A percentile compares a stretch with the other conserved stretches of the same genome.
Conservation (phyloP, 2,888 invertebrate genomes). For the Drosophila fungiperda region DNA sequence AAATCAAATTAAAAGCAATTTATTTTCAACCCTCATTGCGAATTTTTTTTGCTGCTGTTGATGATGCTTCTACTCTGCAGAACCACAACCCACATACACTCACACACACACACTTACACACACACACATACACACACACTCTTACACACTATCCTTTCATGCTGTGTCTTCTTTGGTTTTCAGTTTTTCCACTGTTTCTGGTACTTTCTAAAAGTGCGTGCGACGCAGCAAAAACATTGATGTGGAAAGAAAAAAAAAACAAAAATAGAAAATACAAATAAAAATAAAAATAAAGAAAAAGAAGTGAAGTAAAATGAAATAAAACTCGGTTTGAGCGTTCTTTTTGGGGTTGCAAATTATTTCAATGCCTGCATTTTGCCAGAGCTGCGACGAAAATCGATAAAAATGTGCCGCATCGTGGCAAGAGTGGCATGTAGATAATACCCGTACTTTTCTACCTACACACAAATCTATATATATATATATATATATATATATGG, state of each 20-base stretch:
- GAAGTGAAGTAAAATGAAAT: conserved; percentile 40
- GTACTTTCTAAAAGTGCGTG: conserved; percentile 73
- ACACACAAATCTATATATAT: not conserved
- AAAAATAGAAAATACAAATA: conserved; percentile 16
- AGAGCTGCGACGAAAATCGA: conserved; percentile 65
- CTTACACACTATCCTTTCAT: conserved; percentile 32
- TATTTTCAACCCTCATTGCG: conserved; percentile 83
- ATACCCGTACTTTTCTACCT: conserved; percentile 32
- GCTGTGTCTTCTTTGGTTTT: conserved; percentile 32
- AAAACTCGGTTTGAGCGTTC: conserved; percentile 46
- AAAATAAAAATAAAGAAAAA: conserved; percentile 19
- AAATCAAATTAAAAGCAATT: conserved; percentile 85
- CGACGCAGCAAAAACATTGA: conserved; percentile 35
- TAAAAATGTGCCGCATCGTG: conserved; percentile 67
- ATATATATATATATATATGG: conserved; percentile 7
- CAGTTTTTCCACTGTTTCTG: conserved; percentile 66
- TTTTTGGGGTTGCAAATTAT: conserved; percentile 74
- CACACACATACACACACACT: conserved; percentile 10
- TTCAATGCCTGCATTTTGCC: conserved; percentile 63
- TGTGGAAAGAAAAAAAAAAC: conserved; percentile 5
- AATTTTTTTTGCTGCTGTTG: conserved; percentile 53
- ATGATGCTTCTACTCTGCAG: conserved; percentile 16
- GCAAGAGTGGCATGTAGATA: conserved; percentile 24
- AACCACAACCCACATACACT: conserved; percentile 49
- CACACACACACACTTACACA: conserved; percentile 23